phyloP scores from a whole-genome alignment of 37 sponge, comb jelly and placozoan species.

The Hexactinellida sp. region DNA sequence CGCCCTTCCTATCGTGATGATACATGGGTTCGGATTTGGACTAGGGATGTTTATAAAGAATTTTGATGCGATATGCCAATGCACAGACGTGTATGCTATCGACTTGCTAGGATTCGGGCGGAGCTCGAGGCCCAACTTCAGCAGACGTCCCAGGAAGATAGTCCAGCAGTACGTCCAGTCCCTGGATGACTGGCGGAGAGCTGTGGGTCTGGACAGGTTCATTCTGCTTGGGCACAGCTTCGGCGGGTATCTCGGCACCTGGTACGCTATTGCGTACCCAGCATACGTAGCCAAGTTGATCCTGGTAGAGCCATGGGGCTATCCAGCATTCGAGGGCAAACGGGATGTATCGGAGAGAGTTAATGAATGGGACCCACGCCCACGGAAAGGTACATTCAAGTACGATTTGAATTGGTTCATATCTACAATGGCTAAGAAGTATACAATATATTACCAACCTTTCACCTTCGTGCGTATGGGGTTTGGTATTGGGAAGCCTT shows the following conservation, averaged over 20 bases:
- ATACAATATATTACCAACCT: neutral
- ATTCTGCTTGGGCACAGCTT: constrained; percentile 89
- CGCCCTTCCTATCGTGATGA: constrained; percentile 53
- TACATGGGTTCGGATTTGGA: constrained; percentile 87
- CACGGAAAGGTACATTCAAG: neutral
- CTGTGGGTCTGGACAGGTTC: constrained; percentile 51
- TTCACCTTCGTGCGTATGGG: neutral
- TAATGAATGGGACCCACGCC: neutral
- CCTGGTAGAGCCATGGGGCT: constrained; percentile 89
- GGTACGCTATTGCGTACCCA: constrained; percentile 70
- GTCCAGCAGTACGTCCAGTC: constrained; percentile 48
- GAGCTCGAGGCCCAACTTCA: constrained; percentile 50
- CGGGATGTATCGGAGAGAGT: neutral
- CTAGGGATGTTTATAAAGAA: constrained; percentile 61
- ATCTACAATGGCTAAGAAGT: neutral
- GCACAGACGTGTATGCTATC: constrained; percentile 47
- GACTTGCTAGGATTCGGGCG: constrained; percentile 89
- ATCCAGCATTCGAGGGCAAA: constrained; percentile 15
- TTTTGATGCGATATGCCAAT: constrained; percentile 36
- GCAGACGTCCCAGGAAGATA: constrained; percentile 31
- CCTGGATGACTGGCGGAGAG: constrained; percentile 67
- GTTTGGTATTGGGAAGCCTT: neutral
- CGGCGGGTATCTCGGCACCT: constrained; percentile 61
- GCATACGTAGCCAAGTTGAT: constrained; percentile 56
- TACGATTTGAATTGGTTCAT: neutral